Conservation (phyloP, 2,113 vertebrate genomes). For the Prionailurus viverrinus region DNA sequence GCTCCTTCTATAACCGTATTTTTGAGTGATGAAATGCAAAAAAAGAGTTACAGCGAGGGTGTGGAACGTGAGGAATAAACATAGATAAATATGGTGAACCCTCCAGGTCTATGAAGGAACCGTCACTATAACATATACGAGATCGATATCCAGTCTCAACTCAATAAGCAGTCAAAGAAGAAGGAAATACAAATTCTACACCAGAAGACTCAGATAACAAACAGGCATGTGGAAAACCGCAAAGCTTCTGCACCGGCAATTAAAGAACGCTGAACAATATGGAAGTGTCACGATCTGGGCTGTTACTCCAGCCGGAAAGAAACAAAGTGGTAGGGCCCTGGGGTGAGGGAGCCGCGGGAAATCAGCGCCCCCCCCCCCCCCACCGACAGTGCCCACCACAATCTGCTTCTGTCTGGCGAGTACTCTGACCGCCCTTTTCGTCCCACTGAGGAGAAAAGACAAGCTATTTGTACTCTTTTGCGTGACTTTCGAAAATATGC, state of each 20-base stretch:
- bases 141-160: background rate
- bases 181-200: background rate
- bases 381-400: rapidly evolving
- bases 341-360: rapidly evolving
- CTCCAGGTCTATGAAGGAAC: background rate
- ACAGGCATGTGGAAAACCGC: background rate
- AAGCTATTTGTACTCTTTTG: background rate
- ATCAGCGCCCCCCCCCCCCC: background rate
- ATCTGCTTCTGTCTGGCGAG: background rate
- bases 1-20: background rate
- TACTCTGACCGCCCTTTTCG: background rate
- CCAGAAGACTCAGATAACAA: background rate
- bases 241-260: background rate
- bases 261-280: background rate
- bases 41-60: background rate
- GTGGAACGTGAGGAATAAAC: background rate
- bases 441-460: background rate
- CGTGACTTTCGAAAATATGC: background rate
- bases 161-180: background rate
- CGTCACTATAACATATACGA: background rate
- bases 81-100: background rate
- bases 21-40: background rate
- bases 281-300: background rate
- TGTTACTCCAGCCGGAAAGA: background rate
- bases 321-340: background rate